phyloP scores from a whole-genome alignment of 2,888 invertebrate species.

The Trichacis sp. region DNA sequence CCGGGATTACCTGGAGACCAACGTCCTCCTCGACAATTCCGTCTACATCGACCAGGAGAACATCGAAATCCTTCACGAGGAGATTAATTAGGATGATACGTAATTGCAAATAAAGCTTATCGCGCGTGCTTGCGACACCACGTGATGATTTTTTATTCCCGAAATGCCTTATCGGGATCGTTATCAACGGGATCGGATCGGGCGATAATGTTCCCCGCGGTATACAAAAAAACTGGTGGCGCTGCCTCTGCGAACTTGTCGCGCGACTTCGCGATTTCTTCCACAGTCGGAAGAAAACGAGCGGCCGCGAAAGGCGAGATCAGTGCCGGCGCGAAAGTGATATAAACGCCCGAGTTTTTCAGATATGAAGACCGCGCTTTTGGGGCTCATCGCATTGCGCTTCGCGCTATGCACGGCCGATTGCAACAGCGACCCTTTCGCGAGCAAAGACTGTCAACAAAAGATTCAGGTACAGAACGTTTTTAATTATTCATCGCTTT shows the following conservation, averaged over 20 bases:
- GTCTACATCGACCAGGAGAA: slow-evolving; percentile 14
- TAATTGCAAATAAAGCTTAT: background rate
- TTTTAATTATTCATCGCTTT: no score
- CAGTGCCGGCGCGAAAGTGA: slow-evolving; percentile 21
- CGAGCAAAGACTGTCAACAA: background rate
- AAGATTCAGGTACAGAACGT: background rate
- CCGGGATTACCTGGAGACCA: slow-evolving; percentile 20
- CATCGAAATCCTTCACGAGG: slow-evolving; percentile 13
- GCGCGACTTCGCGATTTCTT: slow-evolving; percentile 12
- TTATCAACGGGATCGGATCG: no score
- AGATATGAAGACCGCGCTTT: slow-evolving; percentile 12
- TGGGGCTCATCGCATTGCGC: slow-evolving; percentile 30
- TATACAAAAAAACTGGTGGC: background rate
- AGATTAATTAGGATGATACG: background rate
- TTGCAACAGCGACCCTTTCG: background rate
- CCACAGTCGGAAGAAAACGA: slow-evolving; percentile 29
- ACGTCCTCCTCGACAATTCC: background rate
- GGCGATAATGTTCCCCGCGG: no score
- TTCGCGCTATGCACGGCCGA: slow-evolving; percentile 29
- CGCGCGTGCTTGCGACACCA: background rate
- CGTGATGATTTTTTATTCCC: no score
- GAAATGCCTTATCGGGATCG: no score
- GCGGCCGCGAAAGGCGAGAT: slow-evolving; percentile 18
- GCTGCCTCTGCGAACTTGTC: slow-evolving; percentile 16
- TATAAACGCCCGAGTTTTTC: slow-evolving; percentile 16